Conservation (phyloP, 2,113 vertebrate genomes). For the Orientallactaga bullata region DNA sequence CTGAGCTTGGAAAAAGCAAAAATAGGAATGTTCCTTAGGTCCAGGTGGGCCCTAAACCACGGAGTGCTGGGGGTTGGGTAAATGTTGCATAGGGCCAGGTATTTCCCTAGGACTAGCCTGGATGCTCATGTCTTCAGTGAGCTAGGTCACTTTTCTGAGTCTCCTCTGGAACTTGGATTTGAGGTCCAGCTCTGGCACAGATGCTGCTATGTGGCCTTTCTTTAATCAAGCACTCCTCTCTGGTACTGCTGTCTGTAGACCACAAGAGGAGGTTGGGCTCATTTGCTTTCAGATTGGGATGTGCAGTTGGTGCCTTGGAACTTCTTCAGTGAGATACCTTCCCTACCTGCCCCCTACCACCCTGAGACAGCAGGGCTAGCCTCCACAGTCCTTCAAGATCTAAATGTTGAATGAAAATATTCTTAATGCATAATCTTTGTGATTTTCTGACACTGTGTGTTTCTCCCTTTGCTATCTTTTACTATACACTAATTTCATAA, state of each 20-base stretch:
- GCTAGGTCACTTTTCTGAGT: neutral
- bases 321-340: neutral
- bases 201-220: conserved; percentile 1
- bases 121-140: neutral
- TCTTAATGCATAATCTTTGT: neutral
- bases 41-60: neutral
- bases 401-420: no score
- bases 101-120: neutral
- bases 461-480: neutral
- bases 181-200: neutral
- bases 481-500: neutral
- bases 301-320: neutral
- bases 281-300: neutral
- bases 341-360: no score
- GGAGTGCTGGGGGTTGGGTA: neutral
- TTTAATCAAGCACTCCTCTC: neutral
- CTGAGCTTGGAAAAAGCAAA: neutral
- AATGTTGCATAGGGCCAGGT: neutral
- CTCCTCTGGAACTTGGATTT: neutral
- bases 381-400: neutral
- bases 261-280: neutral
- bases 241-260: neutral
- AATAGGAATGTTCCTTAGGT: neutral
- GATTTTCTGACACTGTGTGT: neutral
- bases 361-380: neutral